Percentiles rank a stretch among this genome's conserved stretches.
phyloP scores from a whole-genome alignment of 2,113 vertebrate species.

The Protobothrops flavoviridis region DNA sequence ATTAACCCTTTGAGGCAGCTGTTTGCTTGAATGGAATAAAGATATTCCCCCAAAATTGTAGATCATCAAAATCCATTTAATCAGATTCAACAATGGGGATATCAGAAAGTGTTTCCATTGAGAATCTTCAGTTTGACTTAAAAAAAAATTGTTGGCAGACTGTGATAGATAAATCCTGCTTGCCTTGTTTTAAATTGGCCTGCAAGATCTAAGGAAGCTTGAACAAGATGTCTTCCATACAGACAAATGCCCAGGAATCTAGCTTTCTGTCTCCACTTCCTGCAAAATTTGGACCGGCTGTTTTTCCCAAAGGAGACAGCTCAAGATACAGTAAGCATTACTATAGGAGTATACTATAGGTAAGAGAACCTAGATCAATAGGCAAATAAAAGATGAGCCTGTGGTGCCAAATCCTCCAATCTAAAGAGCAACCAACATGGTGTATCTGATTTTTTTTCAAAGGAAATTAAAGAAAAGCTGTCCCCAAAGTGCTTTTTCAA shows the following conservation, averaged over 20 bases:
- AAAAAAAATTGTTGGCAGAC: not conserved
- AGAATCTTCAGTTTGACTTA: not conserved
- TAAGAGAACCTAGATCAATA: not conserved
- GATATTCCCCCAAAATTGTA: not conserved
- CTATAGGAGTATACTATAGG: not conserved
- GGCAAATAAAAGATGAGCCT: not conserved
- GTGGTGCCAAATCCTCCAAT: not conserved
- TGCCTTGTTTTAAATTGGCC: not conserved
- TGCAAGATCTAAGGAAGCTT: not conserved
- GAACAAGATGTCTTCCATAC: not conserved
- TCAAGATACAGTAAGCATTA: not conserved
- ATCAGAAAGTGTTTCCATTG: not conserved
- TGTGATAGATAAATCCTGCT: too few relatives aligned
- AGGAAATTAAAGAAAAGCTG: not conserved
- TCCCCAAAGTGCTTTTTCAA: too few relatives aligned
- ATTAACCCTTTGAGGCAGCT: slow-evolving; percentile 50
- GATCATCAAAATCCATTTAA: slow-evolving; percentile 56
- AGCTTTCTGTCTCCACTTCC: not conserved
- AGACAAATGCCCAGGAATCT: not conserved
- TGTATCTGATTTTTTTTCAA: not conserved
- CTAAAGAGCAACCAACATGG: not conserved
- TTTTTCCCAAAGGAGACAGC: not conserved
- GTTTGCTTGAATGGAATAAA: not conserved
- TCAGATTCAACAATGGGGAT: slow-evolving; percentile 40
- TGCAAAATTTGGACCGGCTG: not conserved